phyloP scores from a whole-genome alignment of 2,888 invertebrate species.

The Apamea crenata region DNA sequence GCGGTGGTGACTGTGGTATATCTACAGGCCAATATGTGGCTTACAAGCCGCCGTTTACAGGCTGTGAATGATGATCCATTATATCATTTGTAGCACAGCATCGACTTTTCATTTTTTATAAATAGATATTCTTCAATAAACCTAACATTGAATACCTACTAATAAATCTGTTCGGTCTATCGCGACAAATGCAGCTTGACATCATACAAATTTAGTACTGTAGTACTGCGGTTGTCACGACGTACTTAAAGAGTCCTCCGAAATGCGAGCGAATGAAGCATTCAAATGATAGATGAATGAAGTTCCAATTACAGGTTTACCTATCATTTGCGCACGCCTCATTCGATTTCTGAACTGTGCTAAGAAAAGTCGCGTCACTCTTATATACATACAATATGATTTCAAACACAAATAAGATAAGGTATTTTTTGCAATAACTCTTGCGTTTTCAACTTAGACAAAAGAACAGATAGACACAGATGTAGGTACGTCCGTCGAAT shows the following conservation, averaged over 20 bases:
- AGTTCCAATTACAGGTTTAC: background rate
- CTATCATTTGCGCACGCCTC: no score
- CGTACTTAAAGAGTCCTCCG: no score
- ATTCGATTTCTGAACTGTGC: no score
- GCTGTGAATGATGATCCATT: background rate
- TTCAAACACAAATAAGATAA: background rate
- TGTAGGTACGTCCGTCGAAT: no score
- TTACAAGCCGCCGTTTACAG: background rate
- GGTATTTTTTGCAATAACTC: background rate
- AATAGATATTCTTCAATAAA: no score
- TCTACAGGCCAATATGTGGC: background rate
- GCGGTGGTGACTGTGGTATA: no score
- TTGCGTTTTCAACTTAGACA: background rate
- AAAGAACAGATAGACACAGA: background rate
- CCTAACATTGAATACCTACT: no score
- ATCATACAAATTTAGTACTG: slow-evolving; percentile 1
- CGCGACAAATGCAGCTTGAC: background rate
- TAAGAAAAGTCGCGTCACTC: background rate
- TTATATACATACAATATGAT: no score
- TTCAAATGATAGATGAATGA: background rate
- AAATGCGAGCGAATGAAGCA: background rate
- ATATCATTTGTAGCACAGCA: no score
- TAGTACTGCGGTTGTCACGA: slow-evolving; percentile 1
- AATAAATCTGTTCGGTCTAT: background rate
- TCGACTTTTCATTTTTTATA: background rate